Percentiles rank a stretch among this genome's conserved stretches.
Evolutionary conservation across 2,113 vertebrate species (phyloP).

Genomic region (Indicator indicator): DNA sequence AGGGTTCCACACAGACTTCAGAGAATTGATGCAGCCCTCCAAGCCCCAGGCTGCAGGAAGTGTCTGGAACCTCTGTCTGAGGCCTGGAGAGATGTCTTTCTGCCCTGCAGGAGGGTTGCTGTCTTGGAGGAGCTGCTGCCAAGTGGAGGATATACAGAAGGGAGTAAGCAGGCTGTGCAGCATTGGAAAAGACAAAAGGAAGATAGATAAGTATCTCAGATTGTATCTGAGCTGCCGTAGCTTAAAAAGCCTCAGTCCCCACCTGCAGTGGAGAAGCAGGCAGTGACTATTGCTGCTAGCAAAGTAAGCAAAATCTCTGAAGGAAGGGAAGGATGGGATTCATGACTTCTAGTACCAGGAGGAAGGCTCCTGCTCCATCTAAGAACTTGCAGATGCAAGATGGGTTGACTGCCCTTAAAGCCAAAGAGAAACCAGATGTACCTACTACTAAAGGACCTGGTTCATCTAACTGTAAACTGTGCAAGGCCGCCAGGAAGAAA

Average conservation of each 20-base stretch:
- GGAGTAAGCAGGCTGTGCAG: neutral
- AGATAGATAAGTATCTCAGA: neutral
- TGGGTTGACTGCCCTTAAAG: neutral
- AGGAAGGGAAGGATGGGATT: neutral
- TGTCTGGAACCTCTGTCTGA: neutral
- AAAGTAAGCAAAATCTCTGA: neutral
- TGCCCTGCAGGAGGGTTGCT: fast-evolving
- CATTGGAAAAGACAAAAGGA: neutral
- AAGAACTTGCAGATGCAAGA: neutral
- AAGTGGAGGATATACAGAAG: fast-evolving
- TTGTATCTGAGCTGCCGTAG: neutral
- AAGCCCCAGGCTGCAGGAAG: neutral
- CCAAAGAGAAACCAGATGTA: neutral
- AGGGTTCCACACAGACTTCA: neutral
- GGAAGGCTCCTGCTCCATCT: neutral
- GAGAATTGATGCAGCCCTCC: fast-evolving
- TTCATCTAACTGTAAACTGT: neutral
- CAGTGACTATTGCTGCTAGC: fast-evolving
- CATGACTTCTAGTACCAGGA: neutral
- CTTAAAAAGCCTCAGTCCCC: neutral
- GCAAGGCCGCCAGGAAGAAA: neutral
- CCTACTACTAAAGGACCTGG: neutral
- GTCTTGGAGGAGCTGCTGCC: neutral
- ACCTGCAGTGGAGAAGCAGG: neutral
- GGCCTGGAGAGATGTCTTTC: neutral